Evolutionary conservation across 2,797 vertebrate species (phyloP).

Genomic region (Allobates femoralis): DNA sequence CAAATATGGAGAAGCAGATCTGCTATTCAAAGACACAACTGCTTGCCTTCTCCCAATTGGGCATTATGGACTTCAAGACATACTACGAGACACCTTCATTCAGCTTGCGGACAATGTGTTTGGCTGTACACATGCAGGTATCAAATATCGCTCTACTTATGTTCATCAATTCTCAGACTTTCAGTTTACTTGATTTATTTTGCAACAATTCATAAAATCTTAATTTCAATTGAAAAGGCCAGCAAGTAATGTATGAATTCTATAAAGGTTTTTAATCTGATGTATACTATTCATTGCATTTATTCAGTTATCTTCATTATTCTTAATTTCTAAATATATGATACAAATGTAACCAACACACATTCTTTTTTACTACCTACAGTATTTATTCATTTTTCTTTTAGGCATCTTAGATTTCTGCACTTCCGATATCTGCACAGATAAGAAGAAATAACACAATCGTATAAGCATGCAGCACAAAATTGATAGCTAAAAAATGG

Average conservation of each 20-base stretch:
- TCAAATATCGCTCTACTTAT: background rate
- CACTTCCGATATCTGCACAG: constrained; percentile 81
- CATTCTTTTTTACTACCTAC: background rate
- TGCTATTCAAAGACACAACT: constrained; percentile 89
- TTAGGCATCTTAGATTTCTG: constrained; percentile 88
- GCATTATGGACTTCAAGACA: constrained; percentile 79
- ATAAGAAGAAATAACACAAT: background rate
- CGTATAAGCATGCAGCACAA: background rate
- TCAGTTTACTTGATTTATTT: background rate
- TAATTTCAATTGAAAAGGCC: background rate
- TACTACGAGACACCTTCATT: constrained; percentile 83
- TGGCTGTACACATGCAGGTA: constrained; percentile 87
- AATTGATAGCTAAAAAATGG: too few relatives aligned
- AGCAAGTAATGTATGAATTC: background rate
- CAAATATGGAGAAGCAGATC: constrained; percentile 84
- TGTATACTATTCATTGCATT: background rate
- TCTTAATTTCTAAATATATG: background rate
- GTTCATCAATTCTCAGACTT: background rate
- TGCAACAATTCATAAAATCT: background rate
- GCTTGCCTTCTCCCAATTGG: constrained; percentile 80
- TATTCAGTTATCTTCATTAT: background rate
- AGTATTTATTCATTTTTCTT: constrained; percentile 1
- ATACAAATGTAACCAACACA: background rate
- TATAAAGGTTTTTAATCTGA: too few relatives aligned
- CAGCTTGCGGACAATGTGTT: constrained; percentile 80